Conservation (phyloP, 37 sponge, comb jelly and placozoan species). For the Ianthella basta region DNA sequence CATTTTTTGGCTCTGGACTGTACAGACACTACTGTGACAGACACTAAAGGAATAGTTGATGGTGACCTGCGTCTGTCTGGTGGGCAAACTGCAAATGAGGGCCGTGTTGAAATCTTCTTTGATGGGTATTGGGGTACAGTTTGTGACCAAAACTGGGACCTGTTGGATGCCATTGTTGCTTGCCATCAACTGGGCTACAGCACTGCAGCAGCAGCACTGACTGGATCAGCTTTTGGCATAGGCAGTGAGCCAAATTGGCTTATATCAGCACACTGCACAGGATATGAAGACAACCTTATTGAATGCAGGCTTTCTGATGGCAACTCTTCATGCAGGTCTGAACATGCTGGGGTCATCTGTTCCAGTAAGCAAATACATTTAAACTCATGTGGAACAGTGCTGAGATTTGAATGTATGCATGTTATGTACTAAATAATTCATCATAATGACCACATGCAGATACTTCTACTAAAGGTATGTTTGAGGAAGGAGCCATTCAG, state of each 20-base stretch:
- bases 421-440: too few relatives aligned
- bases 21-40: too few relatives aligned
- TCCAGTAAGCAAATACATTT: too few relatives aligned
- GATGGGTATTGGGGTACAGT: constrained; percentile 6
- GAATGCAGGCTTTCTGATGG: not conserved
- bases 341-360: too few relatives aligned
- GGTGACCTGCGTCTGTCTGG: not conserved
- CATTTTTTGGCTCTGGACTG: too few relatives aligned
- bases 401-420: too few relatives aligned
- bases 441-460: too few relatives aligned
- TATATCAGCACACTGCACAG: not conserved
- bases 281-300: not conserved
- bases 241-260: not conserved
- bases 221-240: not conserved
- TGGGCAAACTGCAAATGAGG: not conserved
- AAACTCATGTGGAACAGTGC: too few relatives aligned
- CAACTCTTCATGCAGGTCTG: too few relatives aligned
- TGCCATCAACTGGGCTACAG: constrained; percentile 4
- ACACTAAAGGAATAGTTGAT: not conserved
- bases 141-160: not conserved
- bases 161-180: not conserved
- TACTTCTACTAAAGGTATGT: too few relatives aligned
- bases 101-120: not conserved
- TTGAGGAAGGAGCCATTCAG: too few relatives aligned
- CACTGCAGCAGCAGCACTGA: not conserved